phyloP scores from a whole-genome alignment of 2,797 vertebrate genomes.

The Myotis myotis region DNA sequence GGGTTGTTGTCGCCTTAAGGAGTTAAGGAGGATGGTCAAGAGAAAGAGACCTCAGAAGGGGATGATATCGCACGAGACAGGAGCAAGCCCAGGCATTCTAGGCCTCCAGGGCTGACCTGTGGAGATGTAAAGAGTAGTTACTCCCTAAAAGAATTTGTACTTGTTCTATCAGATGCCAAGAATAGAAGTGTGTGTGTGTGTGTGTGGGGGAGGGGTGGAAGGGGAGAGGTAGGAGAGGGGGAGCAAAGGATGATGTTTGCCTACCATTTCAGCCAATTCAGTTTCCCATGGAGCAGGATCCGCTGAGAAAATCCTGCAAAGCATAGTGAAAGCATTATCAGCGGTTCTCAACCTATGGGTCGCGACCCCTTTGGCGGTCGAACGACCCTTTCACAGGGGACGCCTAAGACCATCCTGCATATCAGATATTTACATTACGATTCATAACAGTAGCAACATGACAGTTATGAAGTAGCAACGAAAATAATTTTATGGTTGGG shows the following conservation, averaged over 20 bases:
- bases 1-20: background rate
- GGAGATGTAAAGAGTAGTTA: background rate
- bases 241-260: background rate
- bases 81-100: background rate
- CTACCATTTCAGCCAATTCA: background rate
- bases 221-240: rapidly evolving
- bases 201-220: background rate
- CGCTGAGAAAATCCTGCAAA: background rate
- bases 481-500: no score
- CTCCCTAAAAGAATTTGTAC: background rate
- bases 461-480: no score
- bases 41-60: background rate
- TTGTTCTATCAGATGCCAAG: background rate
- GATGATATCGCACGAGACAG: background rate
- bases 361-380: no score
- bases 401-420: no score
- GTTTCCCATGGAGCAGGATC: background rate
- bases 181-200: background rate
- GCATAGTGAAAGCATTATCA: background rate
- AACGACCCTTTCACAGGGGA: no score
- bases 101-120: background rate
- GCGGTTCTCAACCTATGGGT: no score
- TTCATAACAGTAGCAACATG: no score
- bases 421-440: no score
- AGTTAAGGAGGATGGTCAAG: background rate